A percentile compares a stretch with the other conserved stretches of the same genome.
These are phyloP conservation scores for Piscicola geometra DNA, from an alignment of 2,888 invertebrate genomes.

Conservation along the genomic window DNA sequence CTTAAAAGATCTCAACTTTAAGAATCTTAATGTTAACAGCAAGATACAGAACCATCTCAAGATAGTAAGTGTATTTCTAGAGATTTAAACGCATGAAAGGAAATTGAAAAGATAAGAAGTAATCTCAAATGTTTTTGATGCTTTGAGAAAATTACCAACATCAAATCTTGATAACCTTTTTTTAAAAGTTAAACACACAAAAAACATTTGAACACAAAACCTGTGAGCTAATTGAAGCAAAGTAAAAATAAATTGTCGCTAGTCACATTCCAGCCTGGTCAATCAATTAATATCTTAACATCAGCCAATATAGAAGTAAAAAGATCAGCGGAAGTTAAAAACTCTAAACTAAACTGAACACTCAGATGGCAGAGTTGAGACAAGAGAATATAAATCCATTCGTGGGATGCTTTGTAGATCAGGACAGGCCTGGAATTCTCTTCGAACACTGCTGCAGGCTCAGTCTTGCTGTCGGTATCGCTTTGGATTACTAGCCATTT, in stretches of 20 bases:
- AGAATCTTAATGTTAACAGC: constrained; percentile 70
- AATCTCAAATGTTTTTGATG: constrained; percentile 15
- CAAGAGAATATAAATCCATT: constrained; percentile 87
- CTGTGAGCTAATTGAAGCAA: constrained; percentile 6
- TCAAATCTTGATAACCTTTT: too few species aligned
- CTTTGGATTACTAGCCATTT: too few species aligned
- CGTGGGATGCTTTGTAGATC: constrained; percentile 77
- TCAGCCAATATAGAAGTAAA: not conserved
- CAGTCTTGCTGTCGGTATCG: constrained; percentile 59
- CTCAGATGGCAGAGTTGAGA: constrained; percentile 69
- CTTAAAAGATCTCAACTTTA: constrained; percentile 70
- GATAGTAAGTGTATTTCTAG: constrained; percentile 46
- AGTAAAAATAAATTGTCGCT: too few species aligned
- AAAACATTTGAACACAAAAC: not conserved
- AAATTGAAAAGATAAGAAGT: too few species aligned
- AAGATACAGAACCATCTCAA: constrained; percentile 60
- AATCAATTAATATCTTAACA: not conserved
- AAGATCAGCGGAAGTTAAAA: not conserved
- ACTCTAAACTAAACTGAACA: too few species aligned
- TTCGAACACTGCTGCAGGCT: constrained; percentile 83
- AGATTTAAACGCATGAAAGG: too few species aligned
- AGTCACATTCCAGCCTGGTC: too few species aligned
- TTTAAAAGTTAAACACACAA: not conserved
- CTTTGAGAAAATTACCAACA: constrained; percentile 32
- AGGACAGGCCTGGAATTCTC: constrained; percentile 60